Base-by-base conservation (phyloP, 2,888 invertebrate species). In the Gari tellinella region DNA sequence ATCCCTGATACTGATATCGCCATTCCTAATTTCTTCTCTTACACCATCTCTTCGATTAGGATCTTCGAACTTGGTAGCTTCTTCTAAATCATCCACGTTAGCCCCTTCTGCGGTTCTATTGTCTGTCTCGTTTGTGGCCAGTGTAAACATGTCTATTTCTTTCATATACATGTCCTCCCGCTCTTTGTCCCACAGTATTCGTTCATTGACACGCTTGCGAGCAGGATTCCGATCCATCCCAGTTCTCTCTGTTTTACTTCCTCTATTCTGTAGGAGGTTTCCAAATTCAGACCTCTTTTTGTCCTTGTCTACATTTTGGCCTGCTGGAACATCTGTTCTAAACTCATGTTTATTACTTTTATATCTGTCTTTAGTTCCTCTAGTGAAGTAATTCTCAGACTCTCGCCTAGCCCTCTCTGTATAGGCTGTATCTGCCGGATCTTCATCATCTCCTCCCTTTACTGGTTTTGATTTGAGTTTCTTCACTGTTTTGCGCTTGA, bases 141-240 rank as follows among this genome's bases (percentile, higher is more conserved):
- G 31, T 7, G 31, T 31, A 31, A 31, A 31, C 31, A 10, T 10
- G 10, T 62, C 69, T 66, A 75, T 66, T 31, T 75, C 75, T 63
- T 62, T 75, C 75, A 75, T 75, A 25, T 75, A 75, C 62, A 41
- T 40, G 41, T 75, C 75, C 57, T 75, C 75, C 15, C 69, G 37
- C 41, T 75, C 75, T 26, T 21, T 46, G 37, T 67, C 63, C 21
- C 51, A 49, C 19, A 68, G n/a, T n/a, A 53, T 31, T 25, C 40
- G 26, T 51, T 52, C 51, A 57, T 31, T 31, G 31, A 31, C 31
- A 31, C 10, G 31, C 31, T 31, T 31, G 4, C 31, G 31, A 31
- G 10, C 31, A 31, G 31, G 4, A 4, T 10, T 10, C 31, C 10
- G 31, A 10, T 31, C 31, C 31, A 31, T 31, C 10, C 31, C 31